These are phyloP conservation scores for Chamaea fasciata DNA, from an alignment of 2,113 vertebrate genomes.

Conservation along the genomic window DNA sequence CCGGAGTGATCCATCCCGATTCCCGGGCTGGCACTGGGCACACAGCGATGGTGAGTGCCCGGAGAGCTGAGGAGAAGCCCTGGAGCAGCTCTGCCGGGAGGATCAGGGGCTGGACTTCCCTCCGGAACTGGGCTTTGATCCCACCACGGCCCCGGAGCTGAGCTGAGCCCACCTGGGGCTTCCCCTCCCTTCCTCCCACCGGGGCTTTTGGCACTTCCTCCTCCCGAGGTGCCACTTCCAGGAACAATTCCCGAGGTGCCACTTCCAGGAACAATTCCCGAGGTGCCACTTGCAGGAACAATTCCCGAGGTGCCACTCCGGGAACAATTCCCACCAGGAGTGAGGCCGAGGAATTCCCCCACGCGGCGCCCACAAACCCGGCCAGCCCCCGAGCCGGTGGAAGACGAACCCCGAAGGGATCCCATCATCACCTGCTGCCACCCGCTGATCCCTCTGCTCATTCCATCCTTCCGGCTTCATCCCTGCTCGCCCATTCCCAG, in stretches of 20 bases:
- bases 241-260: not conserved
- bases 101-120: rapidly evolving
- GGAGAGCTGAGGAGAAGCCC: rapidly evolving
- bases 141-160: rapidly evolving
- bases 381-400: rapidly evolving
- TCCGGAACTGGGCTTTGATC: not conserved
- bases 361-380: rapidly evolving
- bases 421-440: rapidly evolving
- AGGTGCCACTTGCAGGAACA: rapidly evolving
- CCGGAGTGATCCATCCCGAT: rapidly evolving
- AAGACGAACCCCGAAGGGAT: rapidly evolving
- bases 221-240: not conserved
- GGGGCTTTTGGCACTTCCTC: not conserved
- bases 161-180: rapidly evolving
- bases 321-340: not conserved
- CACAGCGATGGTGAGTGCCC: rapidly evolving
- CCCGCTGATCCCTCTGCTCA: rapidly evolving
- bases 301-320: rapidly evolving
- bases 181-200: not conserved
- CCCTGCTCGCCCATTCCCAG: not conserved
- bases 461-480: not conserved
- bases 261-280: rapidly evolving
- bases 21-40: rapidly evolving
- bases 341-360: not conserved
- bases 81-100: rapidly evolving